Conservation (phyloP, 1,140 invertebrate genomes). For the Euura saliciscinereae region DNA sequence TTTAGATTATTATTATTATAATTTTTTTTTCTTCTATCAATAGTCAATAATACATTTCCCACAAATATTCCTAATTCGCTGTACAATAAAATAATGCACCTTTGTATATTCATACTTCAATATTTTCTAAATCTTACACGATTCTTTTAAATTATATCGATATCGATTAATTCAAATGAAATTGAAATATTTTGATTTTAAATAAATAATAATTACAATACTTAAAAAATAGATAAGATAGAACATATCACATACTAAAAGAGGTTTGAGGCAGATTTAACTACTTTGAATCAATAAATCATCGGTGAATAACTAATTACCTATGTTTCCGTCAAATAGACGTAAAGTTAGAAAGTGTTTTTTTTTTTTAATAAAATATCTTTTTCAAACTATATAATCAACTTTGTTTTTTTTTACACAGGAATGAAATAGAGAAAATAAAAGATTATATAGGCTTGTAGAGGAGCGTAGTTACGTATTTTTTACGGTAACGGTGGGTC, state of each 20-base stretch:
- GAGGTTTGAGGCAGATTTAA: background rate
- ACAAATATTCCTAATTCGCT: background rate
- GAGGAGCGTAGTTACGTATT: slow-evolving; percentile 98
- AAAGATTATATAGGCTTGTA: slow-evolving; percentile 92
- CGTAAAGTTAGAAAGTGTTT: slow-evolving; percentile 15
- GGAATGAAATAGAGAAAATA: slow-evolving; percentile 21
- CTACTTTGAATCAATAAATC: too few relatives aligned
- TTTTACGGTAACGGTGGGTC: slow-evolving; percentile 96
- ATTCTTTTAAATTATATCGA: background rate
- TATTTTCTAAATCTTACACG: background rate
- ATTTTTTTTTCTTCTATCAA: background rate
- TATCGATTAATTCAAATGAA: slow-evolving; percentile 6
- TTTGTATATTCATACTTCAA: background rate
- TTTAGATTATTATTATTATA: background rate
- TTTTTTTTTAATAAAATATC: slow-evolving; percentile 13
- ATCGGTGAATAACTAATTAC: too few relatives aligned
- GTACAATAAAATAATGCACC: background rate
- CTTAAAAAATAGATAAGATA: slow-evolving; percentile 43
- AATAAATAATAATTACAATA: slow-evolving; percentile 52
- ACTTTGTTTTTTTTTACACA: background rate
- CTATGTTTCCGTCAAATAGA: background rate
- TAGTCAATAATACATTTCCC: background rate
- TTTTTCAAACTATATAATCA: slow-evolving; percentile 15
- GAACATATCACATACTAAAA: slow-evolving; percentile 22
- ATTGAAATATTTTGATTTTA: slow-evolving; percentile 39